Evolutionary conservation across 2,113 vertebrate genomes (phyloP).

Genomic region (Hyaena hyaena): DNA sequence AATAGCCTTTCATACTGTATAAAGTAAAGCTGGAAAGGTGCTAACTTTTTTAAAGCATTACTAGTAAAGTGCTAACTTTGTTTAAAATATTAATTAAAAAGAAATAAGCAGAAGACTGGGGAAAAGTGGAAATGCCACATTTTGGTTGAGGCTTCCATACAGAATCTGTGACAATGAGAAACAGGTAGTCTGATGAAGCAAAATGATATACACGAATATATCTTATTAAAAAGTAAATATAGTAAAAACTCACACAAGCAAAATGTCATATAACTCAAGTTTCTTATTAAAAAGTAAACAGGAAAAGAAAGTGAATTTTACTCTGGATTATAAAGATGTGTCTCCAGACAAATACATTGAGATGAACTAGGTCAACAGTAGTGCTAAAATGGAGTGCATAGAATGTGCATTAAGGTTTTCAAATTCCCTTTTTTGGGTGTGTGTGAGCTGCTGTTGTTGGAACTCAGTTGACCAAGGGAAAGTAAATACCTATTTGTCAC

Average conservation of each 20-base stretch:
- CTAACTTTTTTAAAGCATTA: no score
- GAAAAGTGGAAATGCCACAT: background rate
- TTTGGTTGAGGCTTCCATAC: background rate
- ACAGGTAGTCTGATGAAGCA: background rate
- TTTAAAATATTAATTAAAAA: constrained; percentile 24
- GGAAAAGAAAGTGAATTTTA: background rate
- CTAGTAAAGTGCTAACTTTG: no score
- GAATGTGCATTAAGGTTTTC: background rate
- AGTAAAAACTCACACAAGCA: background rate
- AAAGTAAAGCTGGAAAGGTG: background rate
- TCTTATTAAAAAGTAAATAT: constrained; percentile 2
- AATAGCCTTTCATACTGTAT: background rate
- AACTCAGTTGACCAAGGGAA: background rate
- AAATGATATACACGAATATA: background rate
- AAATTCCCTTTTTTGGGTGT: background rate
- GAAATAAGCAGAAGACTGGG: background rate
- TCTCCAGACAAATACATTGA: background rate
- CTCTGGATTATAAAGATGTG: background rate
- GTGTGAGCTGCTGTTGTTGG: no score
- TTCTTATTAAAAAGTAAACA: background rate
- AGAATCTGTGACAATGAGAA: constrained; percentile 12
- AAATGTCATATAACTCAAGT: background rate
- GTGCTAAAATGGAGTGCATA: background rate
- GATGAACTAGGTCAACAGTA: background rate
- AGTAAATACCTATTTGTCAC: background rate